Base-by-base conservation (phyloP, 2,888 invertebrate species). In the Nemotelus pantherinus region DNA sequence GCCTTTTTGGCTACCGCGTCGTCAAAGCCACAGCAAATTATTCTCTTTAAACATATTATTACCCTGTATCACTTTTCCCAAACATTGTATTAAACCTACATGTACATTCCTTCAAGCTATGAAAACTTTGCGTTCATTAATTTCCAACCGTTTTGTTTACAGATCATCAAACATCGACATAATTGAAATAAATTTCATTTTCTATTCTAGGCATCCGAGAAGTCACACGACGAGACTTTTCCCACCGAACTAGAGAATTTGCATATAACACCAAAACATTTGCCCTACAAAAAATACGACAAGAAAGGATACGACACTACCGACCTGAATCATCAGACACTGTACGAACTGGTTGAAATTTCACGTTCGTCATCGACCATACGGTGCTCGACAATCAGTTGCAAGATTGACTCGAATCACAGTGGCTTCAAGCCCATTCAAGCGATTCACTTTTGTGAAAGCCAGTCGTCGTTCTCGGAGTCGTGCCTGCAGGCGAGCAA, bases 301-400 rank as follows among this genome's bases (percentile, higher is more conserved):
- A 67, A 65, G 47, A 67, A 67, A 68, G 48, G 55, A 25, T 67
- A 45, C n/a, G 60, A 60, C 3, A 9, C 41, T 9, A 2, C 53
- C 44, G 48, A 10, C 10, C 10, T 60, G 10, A 57, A 58, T 41
- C 77, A 71, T 50, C 70, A 70, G 44, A 70, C 77, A n/a, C 70
- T 77, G 6, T 87, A 86, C 71, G 86, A 86, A 67, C 81, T 87
- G 2, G 84, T 86, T 5, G 85, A 86, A 77, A 82, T 86, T 6
- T 84, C 85, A 3, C 83, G 84, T 7, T 82, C 83, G 47, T 84
- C 85, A 0, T 80, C 85, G 7, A 82, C 85, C 10, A 82, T 83
- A n/a, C 84, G 84, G 9, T 85, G 85, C 70, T 82, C 85, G 57
- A 81, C 84, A 3, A 83, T 84, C 25, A 84, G 82, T 72, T 86